phyloP scores from a whole-genome alignment of 2,888 invertebrate species.

The Oegoconia quadripuncta region DNA sequence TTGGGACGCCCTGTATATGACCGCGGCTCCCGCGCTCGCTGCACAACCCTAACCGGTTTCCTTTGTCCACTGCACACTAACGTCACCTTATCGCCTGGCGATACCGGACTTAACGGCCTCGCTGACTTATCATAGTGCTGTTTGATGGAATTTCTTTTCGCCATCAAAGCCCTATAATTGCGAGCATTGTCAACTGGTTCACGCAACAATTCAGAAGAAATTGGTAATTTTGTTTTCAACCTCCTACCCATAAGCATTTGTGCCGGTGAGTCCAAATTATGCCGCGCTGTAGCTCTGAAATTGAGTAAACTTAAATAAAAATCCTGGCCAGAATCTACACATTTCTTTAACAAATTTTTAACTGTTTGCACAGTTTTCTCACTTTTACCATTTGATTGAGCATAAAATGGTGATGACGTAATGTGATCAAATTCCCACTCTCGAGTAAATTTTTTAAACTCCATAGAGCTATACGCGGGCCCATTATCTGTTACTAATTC shows the following conservation, averaged over 20 bases:
- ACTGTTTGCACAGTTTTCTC: too few relatives aligned
- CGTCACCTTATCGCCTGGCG: too few relatives aligned
- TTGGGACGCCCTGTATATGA: neutral
- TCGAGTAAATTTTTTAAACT: constrained; percentile 12
- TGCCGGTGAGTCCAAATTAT: constrained; percentile 6
- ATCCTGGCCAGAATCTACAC: constrained; percentile 5
- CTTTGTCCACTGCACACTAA: neutral
- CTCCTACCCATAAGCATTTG: constrained; percentile 7
- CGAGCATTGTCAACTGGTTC: constrained; percentile 4
- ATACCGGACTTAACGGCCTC: neutral
- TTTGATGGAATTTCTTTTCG: neutral
- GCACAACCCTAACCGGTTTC: neutral
- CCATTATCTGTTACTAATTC: constrained; percentile 16
- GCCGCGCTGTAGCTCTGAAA: constrained; percentile 9
- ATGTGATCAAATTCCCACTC: constrained; percentile 12
- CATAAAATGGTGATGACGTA: constrained; percentile 12
- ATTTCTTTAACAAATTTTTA: constrained; percentile 9
- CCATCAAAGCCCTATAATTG: constrained; percentile 8
- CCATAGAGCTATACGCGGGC: constrained; percentile 10
- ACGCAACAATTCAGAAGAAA: neutral
- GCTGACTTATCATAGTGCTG: neutral
- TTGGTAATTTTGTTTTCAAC: constrained; percentile 4
- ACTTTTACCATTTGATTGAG: constrained; percentile 10
- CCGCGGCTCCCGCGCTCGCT: neutral
- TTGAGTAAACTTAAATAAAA: constrained; percentile 7